phyloP scores from a whole-genome alignment of 1,140 invertebrate genomes.

The Drosophila mayri region DNA sequence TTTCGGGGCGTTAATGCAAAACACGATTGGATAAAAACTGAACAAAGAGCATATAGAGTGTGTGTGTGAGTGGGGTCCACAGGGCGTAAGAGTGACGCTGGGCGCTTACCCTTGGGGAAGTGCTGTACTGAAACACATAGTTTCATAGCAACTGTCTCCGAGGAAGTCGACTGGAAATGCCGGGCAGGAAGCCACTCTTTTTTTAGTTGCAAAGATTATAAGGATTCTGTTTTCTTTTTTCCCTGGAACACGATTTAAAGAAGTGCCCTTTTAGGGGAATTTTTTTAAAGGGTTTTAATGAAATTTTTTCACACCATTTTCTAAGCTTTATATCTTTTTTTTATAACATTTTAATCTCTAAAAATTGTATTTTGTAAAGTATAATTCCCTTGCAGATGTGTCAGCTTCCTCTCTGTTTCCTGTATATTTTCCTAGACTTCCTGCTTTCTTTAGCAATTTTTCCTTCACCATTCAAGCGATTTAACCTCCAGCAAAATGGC shows the following conservation, averaged over 20 bases:
- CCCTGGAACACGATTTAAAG: not conserved
- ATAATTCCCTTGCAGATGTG: not conserved
- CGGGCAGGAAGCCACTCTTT: conserved; percentile 30
- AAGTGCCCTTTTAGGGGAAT: not conserved
- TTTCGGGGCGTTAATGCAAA: conserved; percentile 57
- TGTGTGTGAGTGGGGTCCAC: conserved; percentile 3
- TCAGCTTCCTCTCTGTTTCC: not conserved
- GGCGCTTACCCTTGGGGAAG: conserved; percentile 11
- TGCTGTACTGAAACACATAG: conserved; percentile 16
- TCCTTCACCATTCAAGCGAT: conserved; percentile 19
- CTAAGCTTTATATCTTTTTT: no score
- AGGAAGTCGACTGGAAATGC: conserved; percentile 35
- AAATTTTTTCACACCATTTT: not conserved
- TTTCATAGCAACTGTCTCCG: conserved; percentile 36
- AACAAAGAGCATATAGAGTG: conserved; percentile 21
- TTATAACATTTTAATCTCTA: no score
- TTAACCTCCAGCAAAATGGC: conserved; percentile 32
- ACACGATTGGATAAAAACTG: conserved; percentile 52
- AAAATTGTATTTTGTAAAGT: not conserved
- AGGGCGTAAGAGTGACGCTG: conserved; percentile 32
- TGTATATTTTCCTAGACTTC: conserved; percentile 2
- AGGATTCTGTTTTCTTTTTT: not conserved
- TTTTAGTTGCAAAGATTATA: conserved; percentile 11
- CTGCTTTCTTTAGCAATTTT: not conserved
- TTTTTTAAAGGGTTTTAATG: not conserved